Evolutionary conservation across 2,797 vertebrate species (phyloP).

Genomic region (Euthynnus affinis): DNA sequence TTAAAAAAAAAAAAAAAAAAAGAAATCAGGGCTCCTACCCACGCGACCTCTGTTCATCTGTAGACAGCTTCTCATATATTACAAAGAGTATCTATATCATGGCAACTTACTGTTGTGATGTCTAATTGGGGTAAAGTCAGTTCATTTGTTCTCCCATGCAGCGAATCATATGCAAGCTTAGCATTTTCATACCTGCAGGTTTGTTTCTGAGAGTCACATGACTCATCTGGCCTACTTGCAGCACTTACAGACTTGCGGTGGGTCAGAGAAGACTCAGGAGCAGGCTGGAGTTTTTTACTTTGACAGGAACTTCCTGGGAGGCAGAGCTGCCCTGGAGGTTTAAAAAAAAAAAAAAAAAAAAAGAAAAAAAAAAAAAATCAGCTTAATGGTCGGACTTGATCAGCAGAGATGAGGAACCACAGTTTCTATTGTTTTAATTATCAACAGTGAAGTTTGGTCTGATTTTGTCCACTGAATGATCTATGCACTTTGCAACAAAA

Average conservation of each 20-base stretch:
- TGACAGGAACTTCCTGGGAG: conserved; percentile 64
- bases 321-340: conserved; percentile 32
- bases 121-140: conserved; percentile 78
- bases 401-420: conserved; percentile 54
- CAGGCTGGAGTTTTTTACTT: conserved; percentile 71
- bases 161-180: conserved; percentile 71
- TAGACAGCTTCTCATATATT: conserved; percentile 77
- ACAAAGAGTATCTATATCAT: conserved; percentile 80
- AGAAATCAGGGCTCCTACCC: conserved; percentile 79
- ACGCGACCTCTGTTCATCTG: conserved; percentile 73
- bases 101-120: conserved; percentile 81
- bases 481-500: conserved; percentile 78
- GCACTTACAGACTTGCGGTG: conserved; percentile 38
- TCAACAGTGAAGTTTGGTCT: conserved; percentile 24
- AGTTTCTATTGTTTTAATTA: background rate
- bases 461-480: conserved; percentile 70
- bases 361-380: background rate
- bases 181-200: conserved; percentile 72
- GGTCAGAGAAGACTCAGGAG: conserved; percentile 58
- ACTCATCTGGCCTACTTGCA: conserved; percentile 63
- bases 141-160: conserved; percentile 74
- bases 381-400: background rate
- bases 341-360: background rate
- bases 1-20: conserved; percentile 51
- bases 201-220: conserved; percentile 70